A percentile compares a stretch with the other conserved stretches of the same genome.
phyloP scores from a whole-genome alignment of 1,140 invertebrate genomes.

The Drosophila ohnishii region DNA sequence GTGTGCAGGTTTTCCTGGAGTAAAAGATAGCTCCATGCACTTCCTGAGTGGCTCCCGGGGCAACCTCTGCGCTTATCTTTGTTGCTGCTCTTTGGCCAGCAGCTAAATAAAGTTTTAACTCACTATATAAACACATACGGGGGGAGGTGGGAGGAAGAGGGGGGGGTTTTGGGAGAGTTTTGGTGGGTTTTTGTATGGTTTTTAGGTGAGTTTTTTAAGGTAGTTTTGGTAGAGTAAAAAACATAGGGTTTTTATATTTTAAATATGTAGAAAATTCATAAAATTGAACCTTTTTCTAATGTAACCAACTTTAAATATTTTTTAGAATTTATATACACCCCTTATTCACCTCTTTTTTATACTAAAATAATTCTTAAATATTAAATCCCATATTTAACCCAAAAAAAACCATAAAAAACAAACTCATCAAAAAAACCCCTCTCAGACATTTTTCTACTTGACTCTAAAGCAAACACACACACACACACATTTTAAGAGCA shows the following conservation, averaged over 20 bases:
- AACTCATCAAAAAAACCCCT: neutral
- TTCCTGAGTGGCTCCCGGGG: constrained; percentile 16
- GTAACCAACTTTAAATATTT: neutral
- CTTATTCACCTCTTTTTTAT: no score
- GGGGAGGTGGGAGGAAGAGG: neutral
- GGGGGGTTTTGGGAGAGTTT: neutral
- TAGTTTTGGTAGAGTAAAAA: neutral
- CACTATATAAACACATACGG: constrained; percentile 13
- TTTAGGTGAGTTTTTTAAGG: neutral
- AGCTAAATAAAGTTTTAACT: constrained; percentile 60
- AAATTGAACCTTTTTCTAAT: no score
- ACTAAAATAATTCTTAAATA: neutral
- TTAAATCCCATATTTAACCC: neutral
- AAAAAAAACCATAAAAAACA: neutral
- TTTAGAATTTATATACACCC: neutral
- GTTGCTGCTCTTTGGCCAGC: constrained; percentile 43
- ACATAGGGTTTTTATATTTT: neutral
- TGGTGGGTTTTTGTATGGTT: neutral
- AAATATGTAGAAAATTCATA: no score
- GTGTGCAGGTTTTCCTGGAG: constrained; percentile 1
- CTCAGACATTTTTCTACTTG: neutral
- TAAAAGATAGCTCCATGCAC: constrained; percentile 28
- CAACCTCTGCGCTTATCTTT: constrained; percentile 50
- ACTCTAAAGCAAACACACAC: constrained; percentile 1
- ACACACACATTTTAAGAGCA: constrained; percentile 17